Evolutionary conservation across 2,797 vertebrate species (phyloP).

Genomic region (Rhincodon typus): DNA sequence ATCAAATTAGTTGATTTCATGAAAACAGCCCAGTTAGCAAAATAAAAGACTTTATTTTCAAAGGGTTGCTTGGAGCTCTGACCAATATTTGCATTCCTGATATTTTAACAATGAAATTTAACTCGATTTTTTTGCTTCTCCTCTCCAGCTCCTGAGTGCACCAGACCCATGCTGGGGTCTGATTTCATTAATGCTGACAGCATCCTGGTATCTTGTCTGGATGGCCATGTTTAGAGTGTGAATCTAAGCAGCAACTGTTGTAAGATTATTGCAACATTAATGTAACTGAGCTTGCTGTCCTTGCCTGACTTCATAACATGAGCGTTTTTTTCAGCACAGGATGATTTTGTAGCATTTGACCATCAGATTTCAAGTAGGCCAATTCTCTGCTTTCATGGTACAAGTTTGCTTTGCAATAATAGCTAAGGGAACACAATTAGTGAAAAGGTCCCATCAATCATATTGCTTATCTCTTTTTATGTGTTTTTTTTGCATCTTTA

Average conservation of each 20-base stretch:
- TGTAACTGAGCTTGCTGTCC: not conserved
- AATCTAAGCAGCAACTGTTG: not conserved
- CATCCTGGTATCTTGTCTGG: not conserved
- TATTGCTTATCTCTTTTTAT: not conserved
- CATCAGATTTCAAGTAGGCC: not conserved
- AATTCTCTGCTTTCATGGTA: not conserved
- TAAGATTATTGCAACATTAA: not conserved
- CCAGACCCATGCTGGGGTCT: not conserved
- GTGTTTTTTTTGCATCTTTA: not conserved
- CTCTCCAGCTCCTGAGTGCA: not conserved
- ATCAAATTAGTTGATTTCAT: conserved; percentile 20
- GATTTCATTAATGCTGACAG: not conserved
- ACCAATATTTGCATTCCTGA: conserved; percentile 11
- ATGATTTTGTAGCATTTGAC: not conserved
- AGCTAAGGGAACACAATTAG: not conserved
- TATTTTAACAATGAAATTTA: conserved; percentile 14
- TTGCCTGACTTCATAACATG: not conserved
- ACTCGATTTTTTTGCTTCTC: not conserved
- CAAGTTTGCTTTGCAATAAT: not conserved
- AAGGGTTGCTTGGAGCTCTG: not conserved
- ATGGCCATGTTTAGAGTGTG: not conserved
- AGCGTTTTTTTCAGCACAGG: not conserved
- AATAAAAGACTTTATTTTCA: conserved; percentile 17
- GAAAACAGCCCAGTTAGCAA: conserved; percentile 8
- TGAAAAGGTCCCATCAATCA: not conserved